A percentile compares a stretch with the other conserved stretches of the same genome.
These are phyloP conservation scores for Pristionchus mayeri DNA, from an alignment of 2,888 invertebrate genomes.

Conservation along the genomic window DNA sequence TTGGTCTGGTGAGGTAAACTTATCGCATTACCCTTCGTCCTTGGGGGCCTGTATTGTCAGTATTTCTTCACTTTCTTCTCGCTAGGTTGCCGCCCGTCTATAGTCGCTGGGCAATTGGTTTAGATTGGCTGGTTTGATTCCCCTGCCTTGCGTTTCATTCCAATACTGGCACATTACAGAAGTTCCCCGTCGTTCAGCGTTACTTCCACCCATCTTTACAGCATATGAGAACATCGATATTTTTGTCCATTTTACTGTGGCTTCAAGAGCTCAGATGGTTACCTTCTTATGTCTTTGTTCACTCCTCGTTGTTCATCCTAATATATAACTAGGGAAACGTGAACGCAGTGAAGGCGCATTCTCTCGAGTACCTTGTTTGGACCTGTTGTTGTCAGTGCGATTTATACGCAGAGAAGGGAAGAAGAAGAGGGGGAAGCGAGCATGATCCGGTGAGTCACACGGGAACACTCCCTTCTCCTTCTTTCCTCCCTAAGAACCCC, in stretches of 20 bases:
- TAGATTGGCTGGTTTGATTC: background rate
- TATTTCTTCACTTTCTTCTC: background rate
- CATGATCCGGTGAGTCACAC: background rate
- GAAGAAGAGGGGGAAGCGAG: background rate
- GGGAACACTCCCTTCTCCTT: slow-evolving; percentile 2
- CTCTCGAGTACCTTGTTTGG: background rate
- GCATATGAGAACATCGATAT: too few relatives aligned
- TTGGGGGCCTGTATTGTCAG: background rate
- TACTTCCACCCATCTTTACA: too few relatives aligned
- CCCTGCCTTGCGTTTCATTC: background rate
- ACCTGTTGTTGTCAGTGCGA: background rate
- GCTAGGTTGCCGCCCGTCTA: background rate
- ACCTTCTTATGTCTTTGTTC: too few relatives aligned
- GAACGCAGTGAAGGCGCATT: too few relatives aligned
- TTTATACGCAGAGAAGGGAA: slow-evolving; percentile 14
- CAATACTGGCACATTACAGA: background rate
- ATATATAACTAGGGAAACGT: too few relatives aligned
- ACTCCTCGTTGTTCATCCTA: too few relatives aligned
- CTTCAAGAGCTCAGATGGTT: too few relatives aligned
- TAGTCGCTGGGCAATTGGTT: background rate
- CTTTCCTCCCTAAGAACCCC: too few relatives aligned
- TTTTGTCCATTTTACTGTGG: too few relatives aligned
- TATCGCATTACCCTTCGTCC: background rate
- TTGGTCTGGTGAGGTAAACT: too few relatives aligned
- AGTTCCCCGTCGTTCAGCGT: too few relatives aligned